phyloP scores from a whole-genome alignment of 2,113 vertebrate species.

The Cricetomys ansorgei region DNA sequence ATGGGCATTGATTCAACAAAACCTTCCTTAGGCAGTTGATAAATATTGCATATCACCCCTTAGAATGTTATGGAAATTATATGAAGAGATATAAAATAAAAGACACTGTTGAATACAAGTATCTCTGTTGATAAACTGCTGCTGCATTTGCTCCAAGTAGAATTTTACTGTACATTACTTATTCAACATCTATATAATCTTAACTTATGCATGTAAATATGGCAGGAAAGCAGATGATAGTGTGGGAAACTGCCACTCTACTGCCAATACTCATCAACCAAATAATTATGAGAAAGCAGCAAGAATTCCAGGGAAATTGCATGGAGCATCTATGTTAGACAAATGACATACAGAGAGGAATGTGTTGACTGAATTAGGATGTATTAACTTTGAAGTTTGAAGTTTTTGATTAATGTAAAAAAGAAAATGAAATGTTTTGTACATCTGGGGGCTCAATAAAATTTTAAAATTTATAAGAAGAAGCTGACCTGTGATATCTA shows the following conservation, averaged over 20 bases:
- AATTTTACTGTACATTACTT: not conserved
- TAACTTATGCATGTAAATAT: not conserved
- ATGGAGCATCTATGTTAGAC: not conserved
- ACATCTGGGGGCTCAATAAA: not conserved
- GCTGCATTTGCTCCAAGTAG: not conserved
- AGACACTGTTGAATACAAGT: not conserved
- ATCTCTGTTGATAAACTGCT: not conserved
- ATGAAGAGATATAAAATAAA: slow-evolving; percentile 17
- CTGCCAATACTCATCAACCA: not conserved
- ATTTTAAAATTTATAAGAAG: not conserved
- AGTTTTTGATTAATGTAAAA: not conserved
- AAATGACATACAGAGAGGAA: not conserved
- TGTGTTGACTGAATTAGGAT: not conserved
- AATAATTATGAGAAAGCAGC: not conserved
- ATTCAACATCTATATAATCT: not conserved
- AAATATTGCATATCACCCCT: not conserved
- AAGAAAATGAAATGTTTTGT: not conserved
- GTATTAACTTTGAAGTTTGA: not conserved
- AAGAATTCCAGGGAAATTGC: not conserved
- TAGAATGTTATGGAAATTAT: not conserved
- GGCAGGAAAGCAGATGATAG: not conserved
- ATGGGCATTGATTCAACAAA: not conserved
- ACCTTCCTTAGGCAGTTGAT: not conserved
- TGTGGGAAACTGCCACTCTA: not conserved
- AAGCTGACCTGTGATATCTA: not conserved